Base-by-base conservation (phyloP, 1,140 invertebrate species). In the Trachymyrmex cornetzi region DNA sequence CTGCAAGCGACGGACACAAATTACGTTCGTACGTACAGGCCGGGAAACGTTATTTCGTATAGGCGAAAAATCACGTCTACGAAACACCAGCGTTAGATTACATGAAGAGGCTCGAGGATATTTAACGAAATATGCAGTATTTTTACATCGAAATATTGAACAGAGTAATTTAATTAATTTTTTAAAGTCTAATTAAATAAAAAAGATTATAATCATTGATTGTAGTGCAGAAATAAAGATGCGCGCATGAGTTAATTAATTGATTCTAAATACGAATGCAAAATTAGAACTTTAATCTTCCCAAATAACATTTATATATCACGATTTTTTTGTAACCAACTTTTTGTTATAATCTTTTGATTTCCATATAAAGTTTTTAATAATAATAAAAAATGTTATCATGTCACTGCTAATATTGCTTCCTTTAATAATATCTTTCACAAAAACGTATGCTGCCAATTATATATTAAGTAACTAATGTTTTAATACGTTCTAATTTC, bases 31-130 rank as follows among this genome's bases (percentile, higher is more conserved):
- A 48, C 34, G 30, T 16, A 67, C 44, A 57, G 57, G 59, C 82
- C 66, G 66, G 77, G 69, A 72, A 77, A 75, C 24, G 14, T 55
- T 30, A n/a, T n/a, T n/a, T n/a, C n/a, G n/a, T n/a, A n/a, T n/a
- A n/a, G n/a, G 57, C 66, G 14, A 79, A 80, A 88, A 89, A 75
- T 50, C 59, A 57, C 50, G 24, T n/a, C 19, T 72, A 59, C 14
- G 57, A 87, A 34, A 44, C 48, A 19, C 27, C 53, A 44, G 72
- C 55, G 55, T 57, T 57, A 57, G 57, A 89, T 77, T 48, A 66
- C 11, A 50, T n/a, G 24, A 57, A 55, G 59, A 50, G n/a, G 9
- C 59, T 79, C 77, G 24, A 77, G 4, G 11, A 44, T 63, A 27
- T 64, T 64, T 66, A 48, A 48, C 5, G 59, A 30, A n/a, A 79